Evolutionary conservation across 2,888 invertebrate species (phyloP), one percentile per base, ranked within the genome.

Genomic region (Apamea epomidion): DNA sequence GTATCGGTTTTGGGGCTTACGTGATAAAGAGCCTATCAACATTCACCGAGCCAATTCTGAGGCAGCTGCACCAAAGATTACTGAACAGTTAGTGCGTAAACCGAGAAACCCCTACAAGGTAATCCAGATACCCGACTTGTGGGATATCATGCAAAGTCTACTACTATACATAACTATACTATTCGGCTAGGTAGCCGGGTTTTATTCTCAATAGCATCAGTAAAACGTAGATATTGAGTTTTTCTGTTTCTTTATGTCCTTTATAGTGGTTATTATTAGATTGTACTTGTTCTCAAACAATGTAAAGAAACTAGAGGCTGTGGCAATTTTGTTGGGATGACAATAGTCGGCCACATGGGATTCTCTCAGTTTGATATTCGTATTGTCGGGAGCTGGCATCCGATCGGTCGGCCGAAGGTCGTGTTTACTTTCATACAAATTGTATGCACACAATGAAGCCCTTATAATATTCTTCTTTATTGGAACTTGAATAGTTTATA

Each of bases 321-420:
- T 75, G 88, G 88, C 88, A 92, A 90, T 92, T 91, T 92, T 76
- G 87, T 81, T 76, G 86, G 86, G 85, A 90, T 83, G 86, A 93
- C 92, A 93, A 93, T 90, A 90, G 90, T 85, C 80, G 84, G 85
- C 83, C 91, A 91, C 88, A 88, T 82, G 91, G 92, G 92, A 90
- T 79, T 91, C 83, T 78, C 77, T 87, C 83, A 83, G 88, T 81
- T 82, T 78, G 80, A 86, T 86, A 65, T 84, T 83, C 78, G 82
- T 80, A 85, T 85, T 76, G 89, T 87, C 78, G 82, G 81, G 88
- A 89, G 86, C 89, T 86, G 87, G 89, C 83, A 88, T 84, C 86
- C 89, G 87, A 90, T 90, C 89, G 84, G 83, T 88, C 90, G 83
- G 78, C 87, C 85, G 76, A 84, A 88, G 87, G 85, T 85, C 87